A percentile compares a stretch with the other conserved stretches of the same genome.
Evolutionary conservation across 2,888 invertebrate species (phyloP).

Genomic region (Tetanocera ferruginea): DNA sequence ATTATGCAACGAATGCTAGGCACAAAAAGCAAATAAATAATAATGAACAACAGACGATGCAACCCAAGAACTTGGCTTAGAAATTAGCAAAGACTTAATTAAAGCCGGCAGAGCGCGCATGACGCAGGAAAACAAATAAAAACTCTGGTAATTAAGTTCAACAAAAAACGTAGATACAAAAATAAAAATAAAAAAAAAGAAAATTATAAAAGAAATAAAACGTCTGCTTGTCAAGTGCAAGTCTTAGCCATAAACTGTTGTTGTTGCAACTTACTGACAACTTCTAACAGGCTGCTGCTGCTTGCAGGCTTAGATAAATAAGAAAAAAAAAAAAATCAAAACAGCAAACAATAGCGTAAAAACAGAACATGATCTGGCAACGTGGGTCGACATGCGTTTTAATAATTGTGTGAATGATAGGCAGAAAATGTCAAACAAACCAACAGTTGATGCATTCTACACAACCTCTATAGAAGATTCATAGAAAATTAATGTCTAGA

Average conservation of each 20-base stretch:
- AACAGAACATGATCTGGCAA: slow-evolving; percentile 26
- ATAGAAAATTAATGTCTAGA: no score
- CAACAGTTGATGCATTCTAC: neutral
- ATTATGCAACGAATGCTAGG: slow-evolving; percentile 12
- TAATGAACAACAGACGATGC: neutral
- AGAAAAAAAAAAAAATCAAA: neutral
- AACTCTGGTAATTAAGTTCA: neutral
- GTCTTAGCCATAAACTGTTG: neutral
- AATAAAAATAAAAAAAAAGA: neutral
- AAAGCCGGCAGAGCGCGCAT: neutral
- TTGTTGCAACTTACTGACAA: neutral
- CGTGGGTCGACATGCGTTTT: slow-evolving; percentile 17
- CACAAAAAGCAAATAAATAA: neutral
- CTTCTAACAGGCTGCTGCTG: neutral
- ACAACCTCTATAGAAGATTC: neutral
- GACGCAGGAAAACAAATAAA: slow-evolving; percentile 9
- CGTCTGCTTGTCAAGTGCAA: neutral
- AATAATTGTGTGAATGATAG: slow-evolving; percentile 29
- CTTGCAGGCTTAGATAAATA: neutral
- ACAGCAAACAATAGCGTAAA: neutral
- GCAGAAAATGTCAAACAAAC: neutral
- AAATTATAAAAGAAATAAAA: neutral
- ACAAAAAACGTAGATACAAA: neutral
- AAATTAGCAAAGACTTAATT: slow-evolving; percentile 29
- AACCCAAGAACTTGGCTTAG: neutral